These are phyloP conservation scores for Halcyon smyrnensis DNA, from an alignment of 2,797 vertebrate species.

Conservation along the genomic window DNA sequence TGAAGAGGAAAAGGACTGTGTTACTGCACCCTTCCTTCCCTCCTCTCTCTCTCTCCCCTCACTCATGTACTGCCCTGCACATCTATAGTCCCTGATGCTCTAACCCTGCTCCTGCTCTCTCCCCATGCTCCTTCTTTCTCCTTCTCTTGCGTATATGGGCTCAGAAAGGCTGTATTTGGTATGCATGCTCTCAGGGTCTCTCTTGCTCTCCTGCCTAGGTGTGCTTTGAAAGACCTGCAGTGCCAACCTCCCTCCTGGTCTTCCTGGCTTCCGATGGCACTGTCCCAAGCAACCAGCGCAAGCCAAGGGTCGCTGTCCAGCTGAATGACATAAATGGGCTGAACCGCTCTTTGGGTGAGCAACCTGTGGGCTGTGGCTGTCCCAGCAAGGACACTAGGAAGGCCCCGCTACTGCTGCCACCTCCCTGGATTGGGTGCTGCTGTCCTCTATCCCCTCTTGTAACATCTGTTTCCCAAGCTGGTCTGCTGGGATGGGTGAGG, in stretches of 20 bases:
- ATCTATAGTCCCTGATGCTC: not conserved
- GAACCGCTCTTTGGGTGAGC: conserved; percentile 90
- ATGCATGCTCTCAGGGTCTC: not conserved
- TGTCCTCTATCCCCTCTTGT: no score
- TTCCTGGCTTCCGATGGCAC: conserved; percentile 89
- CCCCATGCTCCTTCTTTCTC: fast-evolving
- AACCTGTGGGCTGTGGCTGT: not conserved
- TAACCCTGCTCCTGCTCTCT: not conserved
- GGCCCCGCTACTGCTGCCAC: fast-evolving
- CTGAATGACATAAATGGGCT: conserved; percentile 82
- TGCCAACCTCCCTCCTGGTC: conserved; percentile 87
- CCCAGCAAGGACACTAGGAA: not conserved
- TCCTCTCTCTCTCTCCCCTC: not conserved
- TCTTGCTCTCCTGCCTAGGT: conserved; percentile 79
- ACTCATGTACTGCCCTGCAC: not conserved
- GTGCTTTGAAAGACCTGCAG: conserved; percentile 85
- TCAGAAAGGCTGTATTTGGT: not conserved
- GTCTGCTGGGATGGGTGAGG: not conserved
- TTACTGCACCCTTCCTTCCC: not conserved
- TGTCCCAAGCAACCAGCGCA: conserved; percentile 77
- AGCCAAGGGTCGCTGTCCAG: conserved; percentile 81
- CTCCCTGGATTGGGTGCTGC: not conserved
- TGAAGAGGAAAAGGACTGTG: not conserved
- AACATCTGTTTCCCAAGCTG: not conserved
- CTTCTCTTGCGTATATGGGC: not conserved